A percentile compares a stretch with the other conserved stretches of the same genome.
Evolutionary conservation across 2,888 invertebrate species (phyloP).

Genomic region (Euphydryas editha): DNA sequence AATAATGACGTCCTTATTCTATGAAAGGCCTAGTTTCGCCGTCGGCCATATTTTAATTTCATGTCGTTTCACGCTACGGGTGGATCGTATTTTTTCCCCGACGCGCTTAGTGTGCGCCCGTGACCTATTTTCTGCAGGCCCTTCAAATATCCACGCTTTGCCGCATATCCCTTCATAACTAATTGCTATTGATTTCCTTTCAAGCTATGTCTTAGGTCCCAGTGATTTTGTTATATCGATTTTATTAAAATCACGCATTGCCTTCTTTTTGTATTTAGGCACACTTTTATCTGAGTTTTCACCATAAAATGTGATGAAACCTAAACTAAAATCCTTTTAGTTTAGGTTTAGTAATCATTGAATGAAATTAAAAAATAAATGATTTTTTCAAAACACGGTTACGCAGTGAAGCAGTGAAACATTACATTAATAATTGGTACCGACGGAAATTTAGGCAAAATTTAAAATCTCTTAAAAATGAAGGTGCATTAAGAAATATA

Average conservation of each 20-base stretch:
- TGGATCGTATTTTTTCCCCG: slow-evolving; percentile 36
- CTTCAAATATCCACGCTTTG: slow-evolving; percentile 25
- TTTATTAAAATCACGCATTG: not conserved
- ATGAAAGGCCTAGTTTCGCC: slow-evolving; percentile 38
- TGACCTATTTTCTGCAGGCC: slow-evolving; percentile 41
- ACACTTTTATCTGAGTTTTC: too few relatives aligned
- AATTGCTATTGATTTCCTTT: slow-evolving; percentile 26
- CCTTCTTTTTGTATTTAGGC: too few relatives aligned
- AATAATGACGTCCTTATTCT: slow-evolving; percentile 42
- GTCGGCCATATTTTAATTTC: slow-evolving; percentile 39
- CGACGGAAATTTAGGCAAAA: not conserved
- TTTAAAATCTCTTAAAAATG: not conserved
- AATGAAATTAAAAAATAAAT: not conserved
- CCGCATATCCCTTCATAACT: slow-evolving; percentile 28
- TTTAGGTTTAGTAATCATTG: too few relatives aligned
- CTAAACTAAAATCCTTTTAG: not conserved
- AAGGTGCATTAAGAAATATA: not conserved
- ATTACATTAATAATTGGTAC: not conserved
- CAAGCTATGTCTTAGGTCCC: not conserved
- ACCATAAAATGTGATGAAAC: not conserved
- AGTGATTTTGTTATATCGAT: not conserved
- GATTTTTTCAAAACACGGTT: not conserved
- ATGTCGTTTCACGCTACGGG: slow-evolving; percentile 34
- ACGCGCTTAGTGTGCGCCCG: slow-evolving; percentile 25
- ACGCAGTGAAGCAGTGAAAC: not conserved